phyloP scores from a whole-genome alignment of 2,797 vertebrate genomes.

The Loris lydekkerianus region DNA sequence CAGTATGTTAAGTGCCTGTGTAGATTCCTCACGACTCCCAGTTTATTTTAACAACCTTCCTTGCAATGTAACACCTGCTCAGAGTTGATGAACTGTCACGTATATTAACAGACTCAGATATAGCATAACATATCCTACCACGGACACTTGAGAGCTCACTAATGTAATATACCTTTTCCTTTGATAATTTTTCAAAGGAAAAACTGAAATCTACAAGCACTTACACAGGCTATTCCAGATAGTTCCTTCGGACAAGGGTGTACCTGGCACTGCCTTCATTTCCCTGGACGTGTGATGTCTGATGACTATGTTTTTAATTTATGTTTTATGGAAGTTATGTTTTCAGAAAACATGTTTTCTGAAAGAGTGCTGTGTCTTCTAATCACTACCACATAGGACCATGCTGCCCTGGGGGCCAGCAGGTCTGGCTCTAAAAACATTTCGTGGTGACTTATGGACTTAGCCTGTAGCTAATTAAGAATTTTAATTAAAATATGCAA shows the following conservation, averaged over 20 bases:
- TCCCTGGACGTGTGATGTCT: neutral
- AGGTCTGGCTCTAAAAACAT: neutral
- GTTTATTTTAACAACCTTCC: slow-evolving; percentile 57
- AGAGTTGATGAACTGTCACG: neutral
- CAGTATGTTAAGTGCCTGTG: neutral
- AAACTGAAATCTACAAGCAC: neutral
- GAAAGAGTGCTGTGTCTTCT: neutral
- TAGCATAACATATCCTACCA: neutral
- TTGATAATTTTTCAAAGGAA: neutral
- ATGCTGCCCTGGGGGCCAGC: neutral
- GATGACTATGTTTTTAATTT: neutral
- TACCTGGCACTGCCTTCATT: neutral
- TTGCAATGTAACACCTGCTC: neutral
- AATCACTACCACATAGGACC: neutral
- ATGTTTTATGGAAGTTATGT: neutral
- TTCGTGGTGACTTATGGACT: neutral
- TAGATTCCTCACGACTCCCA: neutral
- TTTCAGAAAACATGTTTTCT: neutral
- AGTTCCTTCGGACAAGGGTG: neutral
- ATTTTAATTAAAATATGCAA: neutral
- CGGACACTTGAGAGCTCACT: neutral
- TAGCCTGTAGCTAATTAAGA: neutral
- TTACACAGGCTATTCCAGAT: neutral
- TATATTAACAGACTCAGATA: neutral
- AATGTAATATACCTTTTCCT: neutral